phyloP scores from a whole-genome alignment of 2,113 vertebrate species.

The Cricetomys ansorgei region DNA sequence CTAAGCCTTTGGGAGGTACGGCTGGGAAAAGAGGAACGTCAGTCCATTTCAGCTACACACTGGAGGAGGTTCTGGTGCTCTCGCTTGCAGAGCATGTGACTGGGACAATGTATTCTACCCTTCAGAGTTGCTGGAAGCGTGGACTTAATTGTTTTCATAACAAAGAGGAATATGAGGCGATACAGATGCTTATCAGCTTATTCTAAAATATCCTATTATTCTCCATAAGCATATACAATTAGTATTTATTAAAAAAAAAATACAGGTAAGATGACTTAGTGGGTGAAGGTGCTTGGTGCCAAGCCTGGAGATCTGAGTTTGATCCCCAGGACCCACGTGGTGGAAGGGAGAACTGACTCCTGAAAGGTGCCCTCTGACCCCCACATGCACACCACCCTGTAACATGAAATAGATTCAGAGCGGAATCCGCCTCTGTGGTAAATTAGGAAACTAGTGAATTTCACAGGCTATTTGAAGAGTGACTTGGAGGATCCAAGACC shows the following conservation, averaged over 20 bases:
- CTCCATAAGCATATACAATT: too few relatives aligned
- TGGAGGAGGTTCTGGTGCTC: neutral
- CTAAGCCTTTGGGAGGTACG: neutral
- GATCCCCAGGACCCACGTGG: neutral
- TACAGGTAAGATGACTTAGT: neutral
- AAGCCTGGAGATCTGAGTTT: neutral
- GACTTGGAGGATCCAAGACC: neutral
- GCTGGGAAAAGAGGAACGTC: neutral
- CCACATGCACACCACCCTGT: neutral
- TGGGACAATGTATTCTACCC: neutral
- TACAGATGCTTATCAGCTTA: neutral
- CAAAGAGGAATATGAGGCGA: neutral
- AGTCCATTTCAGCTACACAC: neutral
- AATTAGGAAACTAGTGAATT: neutral
- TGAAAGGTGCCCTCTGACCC: neutral
- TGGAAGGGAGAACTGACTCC: neutral
- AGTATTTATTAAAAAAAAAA: neutral
- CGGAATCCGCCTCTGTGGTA: neutral
- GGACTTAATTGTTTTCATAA: neutral
- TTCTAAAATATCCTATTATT: neutral
- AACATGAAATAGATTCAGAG: neutral
- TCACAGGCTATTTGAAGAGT: neutral
- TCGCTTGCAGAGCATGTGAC: neutral
- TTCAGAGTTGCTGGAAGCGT: neutral
- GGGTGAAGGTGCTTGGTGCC: neutral